Percentiles rank a stretch among this genome's conserved stretches.
Conservation (phyloP, 2,888 invertebrate genomes). For the Halictus ligatus region DNA sequence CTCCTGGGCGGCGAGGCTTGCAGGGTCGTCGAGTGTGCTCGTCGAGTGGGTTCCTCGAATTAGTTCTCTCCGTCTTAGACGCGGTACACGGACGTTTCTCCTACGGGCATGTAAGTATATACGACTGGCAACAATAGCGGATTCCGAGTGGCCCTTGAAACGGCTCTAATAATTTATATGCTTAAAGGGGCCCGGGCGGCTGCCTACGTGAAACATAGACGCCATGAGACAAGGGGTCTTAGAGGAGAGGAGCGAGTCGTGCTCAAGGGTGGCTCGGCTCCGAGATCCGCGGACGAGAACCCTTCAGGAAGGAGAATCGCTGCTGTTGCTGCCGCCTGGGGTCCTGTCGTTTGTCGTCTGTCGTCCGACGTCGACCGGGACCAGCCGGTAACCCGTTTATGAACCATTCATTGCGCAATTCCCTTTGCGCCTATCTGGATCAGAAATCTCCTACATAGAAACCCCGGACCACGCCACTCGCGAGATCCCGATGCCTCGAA, state of each 20-base stretch:
- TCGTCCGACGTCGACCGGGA: slow-evolving; percentile 63
- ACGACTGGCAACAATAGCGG: slow-evolving; percentile 72
- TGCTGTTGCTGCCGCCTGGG: slow-evolving; percentile 64
- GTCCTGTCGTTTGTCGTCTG: slow-evolving; percentile 69
- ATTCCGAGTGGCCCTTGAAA: slow-evolving; percentile 79
- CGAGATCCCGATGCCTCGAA: not conserved
- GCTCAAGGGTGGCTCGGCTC: slow-evolving; percentile 77
- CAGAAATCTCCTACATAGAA: not conserved
- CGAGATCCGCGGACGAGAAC: slow-evolving; percentile 74
- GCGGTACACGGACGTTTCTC: slow-evolving; percentile 65
- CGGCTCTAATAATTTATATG: slow-evolving; percentile 82
- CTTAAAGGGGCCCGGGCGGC: slow-evolving; percentile 73
- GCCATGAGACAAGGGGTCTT: slow-evolving; percentile 69
- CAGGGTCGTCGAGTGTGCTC: slow-evolving; percentile 51
- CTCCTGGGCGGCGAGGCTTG: slow-evolving; percentile 34
- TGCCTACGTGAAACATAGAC: slow-evolving; percentile 75
- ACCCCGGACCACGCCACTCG: not conserved
- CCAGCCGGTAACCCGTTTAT: slow-evolving; percentile 54
- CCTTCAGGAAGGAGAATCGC: slow-evolving; percentile 75
- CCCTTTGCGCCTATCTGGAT: slow-evolving; percentile 7
- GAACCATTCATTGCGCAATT: slow-evolving; percentile 14
- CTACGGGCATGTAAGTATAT: slow-evolving; percentile 65
- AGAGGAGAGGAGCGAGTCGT: slow-evolving; percentile 74
- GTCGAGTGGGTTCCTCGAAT: slow-evolving; percentile 65
- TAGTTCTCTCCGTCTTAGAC: slow-evolving; percentile 68